phyloP scores from a whole-genome alignment of 1,140 invertebrate species.

The Stegodyphus mimosarum region DNA sequence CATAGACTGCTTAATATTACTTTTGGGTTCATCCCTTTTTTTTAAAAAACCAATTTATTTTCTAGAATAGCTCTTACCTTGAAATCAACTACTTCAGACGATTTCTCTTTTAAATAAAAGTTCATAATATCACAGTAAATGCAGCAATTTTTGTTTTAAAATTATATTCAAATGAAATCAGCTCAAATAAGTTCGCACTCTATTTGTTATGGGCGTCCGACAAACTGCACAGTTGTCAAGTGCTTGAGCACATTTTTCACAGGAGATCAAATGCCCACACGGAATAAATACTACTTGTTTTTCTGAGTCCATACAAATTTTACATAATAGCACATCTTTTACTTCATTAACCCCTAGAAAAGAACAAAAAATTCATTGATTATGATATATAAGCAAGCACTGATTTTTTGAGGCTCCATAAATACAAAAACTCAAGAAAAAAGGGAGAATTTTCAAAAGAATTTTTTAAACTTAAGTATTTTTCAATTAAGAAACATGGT shows the following conservation, averaged over 20 bases:
- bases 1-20: too few relatives aligned
- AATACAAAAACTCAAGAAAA: background rate
- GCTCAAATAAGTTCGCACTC: constrained; percentile 79
- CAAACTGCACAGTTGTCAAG: constrained; percentile 87
- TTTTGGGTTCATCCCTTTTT: too few relatives aligned
- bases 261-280: constrained; percentile 89
- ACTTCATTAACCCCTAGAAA: background rate
- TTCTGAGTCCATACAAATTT: constrained; percentile 92
- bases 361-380: background rate
- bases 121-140: too few relatives aligned
- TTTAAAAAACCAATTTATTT: too few relatives aligned
- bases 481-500: background rate
- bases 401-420: background rate
- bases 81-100: too few relatives aligned
- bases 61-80: too few relatives aligned
- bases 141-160: too few relatives aligned
- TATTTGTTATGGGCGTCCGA: constrained; percentile 77
- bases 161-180: background rate
- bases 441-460: too few relatives aligned
- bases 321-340: constrained; percentile 73
- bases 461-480: background rate
- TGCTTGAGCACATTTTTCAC: constrained; percentile 82
- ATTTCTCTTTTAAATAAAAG: too few relatives aligned
- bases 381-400: background rate
- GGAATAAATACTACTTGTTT: constrained; percentile 88